Evolutionary conservation across 2,888 invertebrate genomes (phyloP).

Genomic region (Epiperipatus broadwayi): DNA sequence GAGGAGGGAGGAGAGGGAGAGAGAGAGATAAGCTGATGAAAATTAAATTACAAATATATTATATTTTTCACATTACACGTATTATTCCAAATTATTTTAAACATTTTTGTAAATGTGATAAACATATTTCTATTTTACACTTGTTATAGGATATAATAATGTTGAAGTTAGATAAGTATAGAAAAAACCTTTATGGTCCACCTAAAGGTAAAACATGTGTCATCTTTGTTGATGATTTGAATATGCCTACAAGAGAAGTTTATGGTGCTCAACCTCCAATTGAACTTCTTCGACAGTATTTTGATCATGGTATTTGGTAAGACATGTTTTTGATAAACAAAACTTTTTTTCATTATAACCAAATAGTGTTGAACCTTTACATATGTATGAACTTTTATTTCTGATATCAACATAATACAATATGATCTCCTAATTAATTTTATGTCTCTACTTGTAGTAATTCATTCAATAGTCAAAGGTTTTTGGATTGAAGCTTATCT

Average conservation of each 20-base stretch:
- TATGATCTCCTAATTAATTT: too few relatives aligned
- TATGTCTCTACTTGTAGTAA: not conserved
- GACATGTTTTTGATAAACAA: too few relatives aligned
- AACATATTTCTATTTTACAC: conserved; percentile 14
- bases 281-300: conserved; percentile 57
- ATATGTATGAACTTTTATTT: too few relatives aligned
- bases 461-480: too few relatives aligned
- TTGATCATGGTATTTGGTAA: conserved; percentile 66
- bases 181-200: conserved; percentile 55
- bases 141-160: conserved; percentile 34
- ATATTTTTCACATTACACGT: too few relatives aligned
- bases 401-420: too few relatives aligned
- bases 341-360: not conserved
- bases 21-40: too few relatives aligned
- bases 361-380: not conserved
- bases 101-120: too few relatives aligned
- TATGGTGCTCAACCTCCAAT: conserved; percentile 71
- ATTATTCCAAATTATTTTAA: too few relatives aligned
- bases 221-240: conserved; percentile 70
- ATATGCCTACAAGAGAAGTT: conserved; percentile 61
- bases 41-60: too few relatives aligned
- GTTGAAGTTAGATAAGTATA: conserved; percentile 31
- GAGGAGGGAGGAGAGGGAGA: too few relatives aligned
- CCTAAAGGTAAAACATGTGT: conserved; percentile 52
- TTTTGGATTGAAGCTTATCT: too few relatives aligned